Percentiles rank a stretch among this genome's conserved stretches.
These are phyloP conservation scores for Cheiracanthium punctorium DNA, from an alignment of 2,888 invertebrate species.

Conservation along the genomic window DNA sequence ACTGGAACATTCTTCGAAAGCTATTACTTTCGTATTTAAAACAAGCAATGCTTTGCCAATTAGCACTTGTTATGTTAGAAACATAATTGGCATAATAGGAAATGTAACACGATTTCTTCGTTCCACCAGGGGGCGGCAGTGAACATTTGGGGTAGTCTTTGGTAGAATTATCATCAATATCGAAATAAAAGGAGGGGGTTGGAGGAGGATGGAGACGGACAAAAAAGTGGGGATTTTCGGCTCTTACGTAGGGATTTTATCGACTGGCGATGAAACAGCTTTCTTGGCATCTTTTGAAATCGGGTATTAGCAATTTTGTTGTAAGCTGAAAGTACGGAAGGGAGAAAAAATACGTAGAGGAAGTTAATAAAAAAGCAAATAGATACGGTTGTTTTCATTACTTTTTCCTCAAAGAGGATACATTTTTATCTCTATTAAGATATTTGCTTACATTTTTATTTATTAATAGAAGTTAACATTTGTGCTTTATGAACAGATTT, in stretches of 20 bases:
- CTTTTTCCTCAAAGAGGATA: too few species aligned
- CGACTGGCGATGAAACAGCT: conserved; percentile 9
- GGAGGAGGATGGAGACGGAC: not conserved
- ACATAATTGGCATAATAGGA: not conserved
- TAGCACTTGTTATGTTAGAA: not conserved
- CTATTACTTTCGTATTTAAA: too few species aligned
- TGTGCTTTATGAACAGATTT: too few species aligned
- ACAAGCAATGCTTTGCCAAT: not conserved
- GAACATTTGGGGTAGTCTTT: not conserved
- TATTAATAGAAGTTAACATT: too few species aligned
- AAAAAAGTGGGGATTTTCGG: not conserved
- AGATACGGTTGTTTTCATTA: not conserved
- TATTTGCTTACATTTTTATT: too few species aligned
- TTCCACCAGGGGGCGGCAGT: conserved; percentile 13
- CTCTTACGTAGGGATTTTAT: conserved; percentile 7
- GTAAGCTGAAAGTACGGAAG: not conserved
- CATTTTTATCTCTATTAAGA: too few species aligned
- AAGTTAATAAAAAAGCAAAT: not conserved
- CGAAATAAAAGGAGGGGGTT: not conserved
- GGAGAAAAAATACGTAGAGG: not conserved
- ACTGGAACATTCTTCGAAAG: too few species aligned
- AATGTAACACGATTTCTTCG: not conserved
- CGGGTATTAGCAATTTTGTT: not conserved
- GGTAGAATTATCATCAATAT: conserved; percentile 1
- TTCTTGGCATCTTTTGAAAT: conserved; percentile 3